Base-by-base conservation (phyloP, 2,888 invertebrate species). In the Gastrophysa polygoni region DNA sequence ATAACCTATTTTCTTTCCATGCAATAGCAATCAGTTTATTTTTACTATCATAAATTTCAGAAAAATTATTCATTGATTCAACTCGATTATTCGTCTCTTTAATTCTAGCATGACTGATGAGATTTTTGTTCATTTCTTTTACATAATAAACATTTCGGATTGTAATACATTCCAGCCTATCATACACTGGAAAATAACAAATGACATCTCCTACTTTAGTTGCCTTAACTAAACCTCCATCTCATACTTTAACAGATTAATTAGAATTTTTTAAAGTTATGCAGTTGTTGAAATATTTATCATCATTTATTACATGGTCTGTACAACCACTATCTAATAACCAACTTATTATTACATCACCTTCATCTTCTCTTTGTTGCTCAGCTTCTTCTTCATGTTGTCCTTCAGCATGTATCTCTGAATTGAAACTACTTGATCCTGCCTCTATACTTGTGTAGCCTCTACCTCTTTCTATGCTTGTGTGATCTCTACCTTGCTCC, bases 261-360 rank as follows among this genome's bases (percentile, higher is more conserved):
- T 64, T 51, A 11, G 68, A 60, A 38, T 57, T 6, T 55, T 62
- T 59, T 50, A 64, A 62, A 24, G 18, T 55, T 57, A 62, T 47
- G 56, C 44, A 56, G 1, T 61, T 43, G 32, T 20, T 17, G 55
- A 61, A 68, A 20, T 57, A 66, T 49, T 50, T 52, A 10, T 66
- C 64, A 60, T 64, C 43, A 60, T 66, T 68, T 46, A 68, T 56
- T 16, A 68, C 47, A 62, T 66, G 66, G 18, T 68, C 66, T 24
- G 66, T 59, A 50, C 65, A 63, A 32, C 65, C 63, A 49, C 68
- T 65, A 56, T 59, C 64, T 55, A 64, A 44, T 21, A 64, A 32
- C 57, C 64, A 63, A 32, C 55, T 48, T 48, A 67, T 60, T 24
- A 57, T 16, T 29, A 21, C 21, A 38, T 59, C 50, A 54, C 14